phyloP scores from a whole-genome alignment of 2,113 vertebrate genomes.

The Paraplagusia blochii region DNA sequence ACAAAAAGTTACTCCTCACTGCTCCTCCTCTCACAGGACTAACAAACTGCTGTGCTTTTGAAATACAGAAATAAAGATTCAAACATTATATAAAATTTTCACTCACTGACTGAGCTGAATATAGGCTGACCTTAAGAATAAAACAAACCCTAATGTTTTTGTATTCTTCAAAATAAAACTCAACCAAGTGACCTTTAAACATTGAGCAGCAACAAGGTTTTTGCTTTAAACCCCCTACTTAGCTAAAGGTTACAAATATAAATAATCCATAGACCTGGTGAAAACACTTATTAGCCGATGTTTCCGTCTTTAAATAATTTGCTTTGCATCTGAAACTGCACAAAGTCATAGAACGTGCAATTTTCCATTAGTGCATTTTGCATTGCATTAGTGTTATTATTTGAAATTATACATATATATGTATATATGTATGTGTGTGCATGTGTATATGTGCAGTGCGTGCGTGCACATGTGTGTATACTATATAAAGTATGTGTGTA shows the following conservation, averaged over 20 bases:
- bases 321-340: background rate
- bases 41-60: too few relatives aligned
- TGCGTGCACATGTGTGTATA: too few relatives aligned
- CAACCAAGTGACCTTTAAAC: background rate
- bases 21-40: too few relatives aligned
- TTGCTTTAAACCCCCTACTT: background rate
- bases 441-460: too few relatives aligned
- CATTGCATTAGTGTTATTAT: too few relatives aligned
- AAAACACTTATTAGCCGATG: background rate
- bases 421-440: too few relatives aligned
- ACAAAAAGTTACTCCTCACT: too few relatives aligned
- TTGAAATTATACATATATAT: too few relatives aligned
- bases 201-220: background rate
- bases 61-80: too few relatives aligned
- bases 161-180: background rate
- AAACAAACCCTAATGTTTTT: background rate
- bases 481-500: too few relatives aligned
- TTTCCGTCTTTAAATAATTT: background rate
- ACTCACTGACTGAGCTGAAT: background rate
- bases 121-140: background rate
- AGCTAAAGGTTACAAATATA: background rate
- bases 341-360: background rate
- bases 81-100: background rate
- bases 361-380: too few relatives aligned
- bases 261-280: background rate